A percentile compares a stretch with the other conserved stretches of the same genome.
These are phyloP conservation scores for Helicoverpa zea DNA, from an alignment of 1,140 invertebrate species.

Conservation along the genomic window DNA sequence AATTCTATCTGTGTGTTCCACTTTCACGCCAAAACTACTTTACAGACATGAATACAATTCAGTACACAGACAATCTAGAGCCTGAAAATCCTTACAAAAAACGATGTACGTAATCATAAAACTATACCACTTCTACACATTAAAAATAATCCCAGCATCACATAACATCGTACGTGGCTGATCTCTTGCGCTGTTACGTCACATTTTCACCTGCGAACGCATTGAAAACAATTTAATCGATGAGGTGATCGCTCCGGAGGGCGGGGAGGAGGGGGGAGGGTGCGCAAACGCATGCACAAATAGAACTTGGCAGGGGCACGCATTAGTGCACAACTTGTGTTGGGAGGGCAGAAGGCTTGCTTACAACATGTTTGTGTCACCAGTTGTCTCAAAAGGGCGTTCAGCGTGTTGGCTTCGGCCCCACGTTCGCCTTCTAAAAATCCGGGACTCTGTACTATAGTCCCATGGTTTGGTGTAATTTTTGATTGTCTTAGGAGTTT, in stretches of 20 bases:
- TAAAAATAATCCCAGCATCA: not conserved
- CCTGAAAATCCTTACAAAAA: too few relatives aligned
- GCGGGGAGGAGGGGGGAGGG: not conserved
- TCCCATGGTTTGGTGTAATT: not conserved
- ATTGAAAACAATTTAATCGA: conserved; percentile 43
- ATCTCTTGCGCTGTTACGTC: not conserved
- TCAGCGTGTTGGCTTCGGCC: too few relatives aligned
- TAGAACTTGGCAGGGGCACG: conserved; percentile 54
- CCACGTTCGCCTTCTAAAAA: too few relatives aligned
- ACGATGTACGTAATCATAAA: too few relatives aligned
- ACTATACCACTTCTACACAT: not conserved
- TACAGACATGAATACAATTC: too few relatives aligned
- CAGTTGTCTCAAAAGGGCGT: too few relatives aligned
- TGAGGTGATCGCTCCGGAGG: conserved; percentile 42
- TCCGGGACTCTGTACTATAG: too few relatives aligned
- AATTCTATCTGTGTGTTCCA: too few relatives aligned
- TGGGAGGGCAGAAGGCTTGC: conserved; percentile 3
- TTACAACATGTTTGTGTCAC: not conserved
- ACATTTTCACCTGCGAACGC: conserved; percentile 38
- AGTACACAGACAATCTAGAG: too few relatives aligned
- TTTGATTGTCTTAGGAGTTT: not conserved
- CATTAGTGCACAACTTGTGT: not conserved
- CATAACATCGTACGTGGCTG: not conserved
- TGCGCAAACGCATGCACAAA: conserved; percentile 44
- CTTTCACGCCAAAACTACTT: too few relatives aligned